Evolutionary conservation across 2,113 vertebrate genomes (phyloP).

Genomic region (Zapus hudsonius): DNA sequence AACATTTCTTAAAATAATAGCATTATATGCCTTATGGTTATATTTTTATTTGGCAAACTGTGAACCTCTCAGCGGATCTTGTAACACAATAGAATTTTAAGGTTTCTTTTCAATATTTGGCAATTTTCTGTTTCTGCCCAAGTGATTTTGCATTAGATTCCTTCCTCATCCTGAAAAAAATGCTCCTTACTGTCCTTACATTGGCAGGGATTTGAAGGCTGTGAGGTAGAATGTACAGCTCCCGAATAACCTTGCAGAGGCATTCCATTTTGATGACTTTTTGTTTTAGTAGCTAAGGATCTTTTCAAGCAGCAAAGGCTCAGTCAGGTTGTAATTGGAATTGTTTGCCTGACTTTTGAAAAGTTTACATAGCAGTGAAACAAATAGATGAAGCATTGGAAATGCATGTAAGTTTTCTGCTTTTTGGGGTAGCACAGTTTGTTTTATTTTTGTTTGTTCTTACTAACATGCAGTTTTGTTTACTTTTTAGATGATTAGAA

Average conservation of each 20-base stretch:
- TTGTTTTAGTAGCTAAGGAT: not conserved
- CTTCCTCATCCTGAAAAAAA: constrained; percentile 20
- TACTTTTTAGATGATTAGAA: too few relatives aligned
- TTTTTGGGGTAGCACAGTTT: not conserved
- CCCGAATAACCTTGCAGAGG: constrained; percentile 41
- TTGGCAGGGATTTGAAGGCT: constrained; percentile 64
- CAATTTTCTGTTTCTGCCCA: constrained; percentile 58
- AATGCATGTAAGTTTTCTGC: not conserved
- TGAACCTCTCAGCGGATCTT: not conserved
- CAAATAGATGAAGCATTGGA: not conserved
- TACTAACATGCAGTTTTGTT: not conserved
- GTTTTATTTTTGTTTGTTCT: not conserved
- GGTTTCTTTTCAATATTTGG: constrained; percentile 17
- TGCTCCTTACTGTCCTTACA: constrained; percentile 53
- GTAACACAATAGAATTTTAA: not conserved
- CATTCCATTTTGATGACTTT: constrained; percentile 62
- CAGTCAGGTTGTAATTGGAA: not conserved
- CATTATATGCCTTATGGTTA: constrained; percentile 17
- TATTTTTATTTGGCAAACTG: not conserved
- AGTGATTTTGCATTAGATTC: constrained; percentile 48
- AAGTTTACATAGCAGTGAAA: not conserved
- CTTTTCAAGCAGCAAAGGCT: not conserved
- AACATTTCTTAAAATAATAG: not conserved
- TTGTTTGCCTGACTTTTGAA: not conserved
- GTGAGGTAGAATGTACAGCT: constrained; percentile 65